Base-by-base conservation (phyloP, 2,797 vertebrate species). In the Aeoliscus strigatus region DNA sequence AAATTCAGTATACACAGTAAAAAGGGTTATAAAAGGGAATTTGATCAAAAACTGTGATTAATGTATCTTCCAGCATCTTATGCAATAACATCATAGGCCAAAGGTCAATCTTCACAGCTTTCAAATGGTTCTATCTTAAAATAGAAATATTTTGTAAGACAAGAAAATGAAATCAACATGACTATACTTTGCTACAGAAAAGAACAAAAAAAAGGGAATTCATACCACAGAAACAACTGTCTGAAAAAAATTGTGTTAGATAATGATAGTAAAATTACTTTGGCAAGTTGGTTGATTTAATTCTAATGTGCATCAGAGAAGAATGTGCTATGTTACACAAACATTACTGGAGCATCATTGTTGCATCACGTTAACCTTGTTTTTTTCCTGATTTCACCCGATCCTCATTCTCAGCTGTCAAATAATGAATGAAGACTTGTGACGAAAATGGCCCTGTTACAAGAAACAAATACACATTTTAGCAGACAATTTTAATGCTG, bases 351-450 rank as follows among this genome's bases (percentile, higher is more conserved):
- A 70, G 50, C 47, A 12, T 67, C 45, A 14, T 51, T 66, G 54
- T 69, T 59, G 52, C 60, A 52, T n/a, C n/a, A n/a, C 28, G 39
- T 53, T 58, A 62, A 73, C 69, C 64, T 48, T 25, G 31, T 50
- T 30, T 35, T 67, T 31, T 66, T 45, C n/a, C n/a, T n/a, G n/a
- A n/a, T n/a, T 9, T 10, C 54, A 53, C 60, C 51, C 6, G 1
- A 11, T 45, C 37, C 26, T 36, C 54, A 3, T 2, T 51, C 48
- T 89, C 86, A 86, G 65, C 90, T 90, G 69, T 93, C 91, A 98
- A 72, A 99, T 97, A 73, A 99, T 85, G 31, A 99, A 99, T 0
- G 96, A 99, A 5, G 94, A 98, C 82, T 99, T 99, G 87, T 99
- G 95, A 66, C 96, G 91, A 80, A 99, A 98, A 81, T 97, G 92